Evolutionary conservation across 2,113 vertebrate species (phyloP).

Genomic region (Nestor notabilis): DNA sequence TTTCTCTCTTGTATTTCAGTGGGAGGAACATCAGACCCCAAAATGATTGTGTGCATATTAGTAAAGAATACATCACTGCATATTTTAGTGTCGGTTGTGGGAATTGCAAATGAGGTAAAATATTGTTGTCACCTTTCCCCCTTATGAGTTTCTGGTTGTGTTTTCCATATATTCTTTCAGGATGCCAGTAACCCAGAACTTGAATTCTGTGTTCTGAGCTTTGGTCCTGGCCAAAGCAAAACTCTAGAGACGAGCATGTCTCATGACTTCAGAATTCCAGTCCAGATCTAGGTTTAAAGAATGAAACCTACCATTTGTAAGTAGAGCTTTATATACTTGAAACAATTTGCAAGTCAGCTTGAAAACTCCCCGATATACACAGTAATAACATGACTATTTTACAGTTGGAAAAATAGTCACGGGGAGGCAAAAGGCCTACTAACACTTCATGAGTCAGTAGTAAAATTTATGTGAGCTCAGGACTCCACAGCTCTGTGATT

Average conservation of each 20-base stretch:
- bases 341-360: not conserved
- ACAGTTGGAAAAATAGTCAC: not conserved
- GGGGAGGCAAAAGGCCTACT: not conserved
- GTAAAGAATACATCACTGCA: slow-evolving; percentile 13
- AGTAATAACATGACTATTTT: not conserved
- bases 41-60: slow-evolving; percentile 48
- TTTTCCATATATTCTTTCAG: not conserved
- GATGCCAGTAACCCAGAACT: not conserved
- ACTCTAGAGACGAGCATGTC: not conserved
- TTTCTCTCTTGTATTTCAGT: slow-evolving; percentile 55
- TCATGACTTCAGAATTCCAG: not conserved
- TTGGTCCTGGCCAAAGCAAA: not conserved
- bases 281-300: not conserved
- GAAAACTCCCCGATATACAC: not conserved
- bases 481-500: not conserved
- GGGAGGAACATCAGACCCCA: slow-evolving; percentile 45
- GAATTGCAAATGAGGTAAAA: slow-evolving; percentile 15
- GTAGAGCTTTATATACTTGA: not conserved
- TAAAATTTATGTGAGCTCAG: not conserved
- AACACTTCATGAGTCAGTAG: not conserved
- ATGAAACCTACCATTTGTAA: not conserved
- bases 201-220: not conserved
- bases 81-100: slow-evolving; percentile 49
- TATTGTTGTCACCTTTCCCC: slow-evolving; percentile 39
- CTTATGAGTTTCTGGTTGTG: not conserved